Evolutionary conservation across 2,888 invertebrate genomes (phyloP).

Genomic region (Teleiodes luculella): DNA sequence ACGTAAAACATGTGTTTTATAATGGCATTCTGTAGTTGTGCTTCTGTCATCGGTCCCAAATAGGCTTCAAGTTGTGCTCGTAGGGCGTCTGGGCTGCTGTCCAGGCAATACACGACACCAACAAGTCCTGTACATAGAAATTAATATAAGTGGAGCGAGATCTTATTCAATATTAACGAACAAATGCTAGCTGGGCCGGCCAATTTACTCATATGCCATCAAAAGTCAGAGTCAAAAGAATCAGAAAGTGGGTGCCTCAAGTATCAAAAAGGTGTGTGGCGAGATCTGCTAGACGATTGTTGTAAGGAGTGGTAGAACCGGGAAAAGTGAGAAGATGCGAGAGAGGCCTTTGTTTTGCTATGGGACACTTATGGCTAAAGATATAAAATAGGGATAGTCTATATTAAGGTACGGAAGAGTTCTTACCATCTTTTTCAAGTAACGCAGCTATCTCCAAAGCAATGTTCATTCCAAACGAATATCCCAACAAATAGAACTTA

Average conservation of each 20-base stretch:
- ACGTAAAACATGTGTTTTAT: slow-evolving; percentile 35
- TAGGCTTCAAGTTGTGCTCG: slow-evolving; percentile 36
- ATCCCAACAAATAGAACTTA: slow-evolving; percentile 30
- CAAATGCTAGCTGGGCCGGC: too few species aligned
- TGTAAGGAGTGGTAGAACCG: too few species aligned
- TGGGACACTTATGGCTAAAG: too few species aligned
- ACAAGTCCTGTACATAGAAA: slow-evolving; percentile 37
- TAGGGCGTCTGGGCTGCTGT: slow-evolving; percentile 50
- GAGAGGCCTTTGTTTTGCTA: too few species aligned
- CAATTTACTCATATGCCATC: neutral
- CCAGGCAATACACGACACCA: slow-evolving; percentile 47
- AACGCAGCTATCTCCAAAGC: slow-evolving; percentile 49
- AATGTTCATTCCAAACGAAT: slow-evolving; percentile 36
- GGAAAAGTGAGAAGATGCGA: too few species aligned
- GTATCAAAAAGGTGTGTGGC: too few species aligned
- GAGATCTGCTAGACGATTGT: too few species aligned
- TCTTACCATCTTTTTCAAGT: slow-evolving; percentile 51
- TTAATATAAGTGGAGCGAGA: neutral
- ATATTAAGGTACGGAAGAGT: slow-evolving; percentile 5
- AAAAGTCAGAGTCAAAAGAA: too few species aligned
- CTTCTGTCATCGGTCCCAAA: slow-evolving; percentile 33
- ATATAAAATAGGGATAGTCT: too few species aligned
- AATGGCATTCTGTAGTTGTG: slow-evolving; percentile 36
- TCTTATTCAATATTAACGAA: neutral
- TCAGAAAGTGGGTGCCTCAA: too few species aligned